Evolutionary conservation across 2,888 invertebrate genomes (phyloP).

Genomic region (Eremobia ochroleuca): DNA sequence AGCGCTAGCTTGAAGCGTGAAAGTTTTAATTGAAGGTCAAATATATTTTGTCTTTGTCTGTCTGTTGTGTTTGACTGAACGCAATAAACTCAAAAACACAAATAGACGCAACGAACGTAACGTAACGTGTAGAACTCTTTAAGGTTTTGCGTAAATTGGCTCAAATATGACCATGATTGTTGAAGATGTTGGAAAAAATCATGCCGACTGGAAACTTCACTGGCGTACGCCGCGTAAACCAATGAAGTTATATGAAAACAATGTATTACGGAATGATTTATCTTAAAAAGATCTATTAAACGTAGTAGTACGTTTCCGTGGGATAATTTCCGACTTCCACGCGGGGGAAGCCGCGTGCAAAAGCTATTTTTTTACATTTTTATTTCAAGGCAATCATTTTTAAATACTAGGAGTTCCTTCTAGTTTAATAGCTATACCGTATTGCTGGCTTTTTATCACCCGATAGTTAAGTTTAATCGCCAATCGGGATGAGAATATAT

Average conservation of each 20-base stretch:
- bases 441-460: conserved; percentile 34
- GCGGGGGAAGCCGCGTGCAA: neutral
- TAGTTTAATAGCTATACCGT: neutral
- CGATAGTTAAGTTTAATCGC: conserved; percentile 40
- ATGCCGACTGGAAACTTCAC: neutral
- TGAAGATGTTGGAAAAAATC: neutral
- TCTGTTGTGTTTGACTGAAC: too few relatives aligned
- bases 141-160: neutral
- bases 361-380: neutral
- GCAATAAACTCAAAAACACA: neutral
- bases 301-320: neutral
- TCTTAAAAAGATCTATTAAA: neutral
- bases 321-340: neutral
- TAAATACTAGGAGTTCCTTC: neutral
- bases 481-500: conserved; percentile 37
- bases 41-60: conserved; percentile 40
- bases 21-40: conserved; percentile 68
- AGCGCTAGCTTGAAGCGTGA: conserved; percentile 62
- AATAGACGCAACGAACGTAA: neutral
- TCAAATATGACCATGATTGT: neutral
- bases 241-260: neutral
- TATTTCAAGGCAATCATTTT: neutral
- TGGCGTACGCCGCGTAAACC: neutral
- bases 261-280: neutral
- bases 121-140: neutral